A percentile compares a stretch with the other conserved stretches of the same genome.
These are phyloP conservation scores for Otolemur garnettii DNA, from an alignment of 2,113 vertebrate genomes.

Conservation along the genomic window DNA sequence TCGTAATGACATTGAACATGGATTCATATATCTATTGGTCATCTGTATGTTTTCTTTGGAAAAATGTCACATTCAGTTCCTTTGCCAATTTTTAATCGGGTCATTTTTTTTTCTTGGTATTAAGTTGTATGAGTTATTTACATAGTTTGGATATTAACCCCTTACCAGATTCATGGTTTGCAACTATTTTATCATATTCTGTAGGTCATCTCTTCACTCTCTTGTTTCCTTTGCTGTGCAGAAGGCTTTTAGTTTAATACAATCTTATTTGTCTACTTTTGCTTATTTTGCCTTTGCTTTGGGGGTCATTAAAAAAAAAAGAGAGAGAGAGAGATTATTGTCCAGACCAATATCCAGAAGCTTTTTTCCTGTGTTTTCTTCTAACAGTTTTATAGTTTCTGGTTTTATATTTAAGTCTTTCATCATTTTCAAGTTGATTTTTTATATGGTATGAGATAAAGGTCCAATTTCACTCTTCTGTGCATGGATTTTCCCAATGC, in stretches of 20 bases:
- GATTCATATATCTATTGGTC: neutral
- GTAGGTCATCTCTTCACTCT: neutral
- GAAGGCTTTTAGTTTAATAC: neutral
- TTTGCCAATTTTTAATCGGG: neutral
- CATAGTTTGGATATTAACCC: neutral
- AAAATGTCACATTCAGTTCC: neutral
- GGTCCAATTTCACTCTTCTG: neutral
- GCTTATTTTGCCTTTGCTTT: neutral
- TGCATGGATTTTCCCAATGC: neutral
- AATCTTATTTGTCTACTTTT: neutral
- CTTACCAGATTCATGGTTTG: neutral
- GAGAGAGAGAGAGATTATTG: neutral
- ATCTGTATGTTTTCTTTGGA: neutral
- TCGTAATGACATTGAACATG: neutral
- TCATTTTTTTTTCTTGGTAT: neutral
- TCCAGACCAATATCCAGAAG: neutral
- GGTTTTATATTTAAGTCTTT: neutral
- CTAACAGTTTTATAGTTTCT: neutral
- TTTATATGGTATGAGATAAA: neutral
- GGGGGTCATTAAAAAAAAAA: neutral
- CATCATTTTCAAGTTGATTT: neutral
- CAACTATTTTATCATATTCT: neutral
- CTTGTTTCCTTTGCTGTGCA: neutral
- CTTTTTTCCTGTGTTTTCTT: neutral
- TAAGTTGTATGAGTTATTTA: neutral